Percentiles rank a stretch among this genome's conserved stretches.
phyloP scores from a whole-genome alignment of 2,113 vertebrate genomes.

The Nothoprocta perdicaria region DNA sequence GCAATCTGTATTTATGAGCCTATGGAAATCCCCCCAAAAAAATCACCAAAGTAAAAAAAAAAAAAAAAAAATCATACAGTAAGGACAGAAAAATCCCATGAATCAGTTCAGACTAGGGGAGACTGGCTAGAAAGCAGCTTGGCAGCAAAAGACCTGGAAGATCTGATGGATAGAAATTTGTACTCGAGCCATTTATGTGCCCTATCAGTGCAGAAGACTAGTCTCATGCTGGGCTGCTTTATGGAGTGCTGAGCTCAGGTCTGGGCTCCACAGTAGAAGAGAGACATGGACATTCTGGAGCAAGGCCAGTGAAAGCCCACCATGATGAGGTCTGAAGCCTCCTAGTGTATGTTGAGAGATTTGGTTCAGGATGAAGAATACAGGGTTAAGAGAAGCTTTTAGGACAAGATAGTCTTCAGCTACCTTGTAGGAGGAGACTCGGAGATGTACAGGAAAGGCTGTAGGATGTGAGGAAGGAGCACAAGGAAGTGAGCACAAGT shows the following conservation, averaged over 20 bases:
- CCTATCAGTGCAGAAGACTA: not conserved
- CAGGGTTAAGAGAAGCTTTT: not conserved
- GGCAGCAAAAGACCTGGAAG: not conserved
- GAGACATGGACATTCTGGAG: not conserved
- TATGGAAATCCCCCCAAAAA: not conserved
- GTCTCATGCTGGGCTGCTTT: not conserved
- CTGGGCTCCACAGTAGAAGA: not conserved
- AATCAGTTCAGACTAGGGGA: not conserved
- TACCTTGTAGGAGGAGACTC: not conserved
- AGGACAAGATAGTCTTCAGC: not conserved
- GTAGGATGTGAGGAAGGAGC: not conserved
- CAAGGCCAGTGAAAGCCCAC: not conserved
- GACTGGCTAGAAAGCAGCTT: not conserved
- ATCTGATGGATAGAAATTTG: not conserved
- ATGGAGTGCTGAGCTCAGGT: not conserved
- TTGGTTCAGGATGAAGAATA: not conserved
- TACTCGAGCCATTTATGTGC: not conserved
- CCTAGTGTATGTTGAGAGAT: accelerated
- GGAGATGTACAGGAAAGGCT: not conserved
- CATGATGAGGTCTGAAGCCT: not conserved
- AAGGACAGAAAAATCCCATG: not conserved
- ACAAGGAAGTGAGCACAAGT: not conserved
- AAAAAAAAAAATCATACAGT: not conserved
- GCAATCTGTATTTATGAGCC: not conserved
- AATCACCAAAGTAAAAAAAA: not conserved